Percentiles rank a stretch among this genome's conserved stretches.
These are phyloP conservation scores for Hypsopygia costalis DNA, from an alignment of 2,888 invertebrate species.

Conservation along the genomic window DNA sequence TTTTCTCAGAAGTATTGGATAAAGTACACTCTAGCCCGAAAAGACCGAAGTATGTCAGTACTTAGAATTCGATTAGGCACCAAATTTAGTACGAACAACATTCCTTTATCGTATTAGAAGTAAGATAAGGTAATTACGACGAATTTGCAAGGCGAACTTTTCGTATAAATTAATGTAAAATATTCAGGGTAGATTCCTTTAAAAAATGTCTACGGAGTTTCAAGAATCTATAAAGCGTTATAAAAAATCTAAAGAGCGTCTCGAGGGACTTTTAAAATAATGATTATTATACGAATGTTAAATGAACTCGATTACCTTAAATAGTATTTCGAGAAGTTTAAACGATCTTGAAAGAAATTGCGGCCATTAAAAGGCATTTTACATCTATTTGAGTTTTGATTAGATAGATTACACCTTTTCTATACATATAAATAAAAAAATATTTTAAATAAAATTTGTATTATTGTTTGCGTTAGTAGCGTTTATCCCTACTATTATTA, in stretches of 20 bases:
- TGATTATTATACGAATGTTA: slow-evolving; percentile 12
- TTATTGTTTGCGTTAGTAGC: no score
- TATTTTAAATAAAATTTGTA: no score
- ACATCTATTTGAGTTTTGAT: slow-evolving; percentile 2
- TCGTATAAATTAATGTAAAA: slow-evolving; percentile 19
- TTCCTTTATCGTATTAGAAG: slow-evolving; percentile 15
- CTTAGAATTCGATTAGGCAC: slow-evolving; percentile 10
- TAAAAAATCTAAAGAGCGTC: slow-evolving; percentile 27
- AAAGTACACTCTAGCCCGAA: no score
- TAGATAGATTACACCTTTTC: no score
- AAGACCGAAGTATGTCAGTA: slow-evolving; percentile 1
- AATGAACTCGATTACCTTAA: slow-evolving; percentile 10
- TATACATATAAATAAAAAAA: no score
- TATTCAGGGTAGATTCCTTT: slow-evolving; percentile 26
- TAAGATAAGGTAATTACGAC: slow-evolving; percentile 18
- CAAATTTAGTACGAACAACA: slow-evolving; percentile 19
- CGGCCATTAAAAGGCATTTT: neutral
- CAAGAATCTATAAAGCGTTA: slow-evolving; percentile 22
- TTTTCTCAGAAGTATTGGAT: no score
- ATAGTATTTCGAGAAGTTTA: slow-evolving; percentile 8
- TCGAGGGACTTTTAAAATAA: slow-evolving; percentile 15
- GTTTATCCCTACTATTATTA: no score
- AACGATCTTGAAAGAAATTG: slow-evolving; percentile 6
- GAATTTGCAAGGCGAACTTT: slow-evolving; percentile 17
- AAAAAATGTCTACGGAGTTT: slow-evolving; percentile 22